Evolutionary conservation across 2,113 vertebrate genomes (phyloP).

Genomic region (Gnathonemus longibarbis): DNA sequence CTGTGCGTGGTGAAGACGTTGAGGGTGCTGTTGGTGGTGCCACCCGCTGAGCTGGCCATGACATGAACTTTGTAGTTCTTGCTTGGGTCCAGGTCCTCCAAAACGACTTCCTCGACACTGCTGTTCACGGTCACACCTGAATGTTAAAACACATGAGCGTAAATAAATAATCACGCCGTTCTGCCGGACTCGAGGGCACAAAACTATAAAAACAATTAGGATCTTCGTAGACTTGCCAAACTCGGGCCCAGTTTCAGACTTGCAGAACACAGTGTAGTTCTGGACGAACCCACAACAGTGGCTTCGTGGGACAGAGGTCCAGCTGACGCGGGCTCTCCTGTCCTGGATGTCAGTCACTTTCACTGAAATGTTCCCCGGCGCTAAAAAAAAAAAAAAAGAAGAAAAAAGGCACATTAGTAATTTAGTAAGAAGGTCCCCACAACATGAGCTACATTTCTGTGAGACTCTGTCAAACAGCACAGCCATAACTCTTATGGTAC

Average conservation of each 20-base stretch:
- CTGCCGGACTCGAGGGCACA: neutral
- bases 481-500: neutral
- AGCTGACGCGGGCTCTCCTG: conserved; percentile 20
- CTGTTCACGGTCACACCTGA: conserved; percentile 60
- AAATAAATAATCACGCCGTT: neutral
- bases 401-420: neutral
- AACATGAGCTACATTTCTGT: neutral
- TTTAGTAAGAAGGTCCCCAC: neutral
- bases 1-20: conserved; percentile 61
- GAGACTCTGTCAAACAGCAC: neutral
- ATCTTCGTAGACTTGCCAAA: neutral
- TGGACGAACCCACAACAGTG: conserved; percentile 27
- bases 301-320: neutral
- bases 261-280: conserved; percentile 33
- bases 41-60: conserved; percentile 57
- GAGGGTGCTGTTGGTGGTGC: conserved; percentile 41
- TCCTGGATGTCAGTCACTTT: neutral
- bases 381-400: neutral
- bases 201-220: neutral
- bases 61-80: conserved; percentile 60
- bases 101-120: conserved; percentile 31
- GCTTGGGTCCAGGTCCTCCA: conserved; percentile 58
- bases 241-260: neutral
- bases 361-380: conserved; percentile 1
- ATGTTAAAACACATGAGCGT: conserved; percentile 28